These are phyloP conservation scores for Erythrocercus mccallii DNA, from an alignment of 2,113 vertebrate species.

Conservation along the genomic window DNA sequence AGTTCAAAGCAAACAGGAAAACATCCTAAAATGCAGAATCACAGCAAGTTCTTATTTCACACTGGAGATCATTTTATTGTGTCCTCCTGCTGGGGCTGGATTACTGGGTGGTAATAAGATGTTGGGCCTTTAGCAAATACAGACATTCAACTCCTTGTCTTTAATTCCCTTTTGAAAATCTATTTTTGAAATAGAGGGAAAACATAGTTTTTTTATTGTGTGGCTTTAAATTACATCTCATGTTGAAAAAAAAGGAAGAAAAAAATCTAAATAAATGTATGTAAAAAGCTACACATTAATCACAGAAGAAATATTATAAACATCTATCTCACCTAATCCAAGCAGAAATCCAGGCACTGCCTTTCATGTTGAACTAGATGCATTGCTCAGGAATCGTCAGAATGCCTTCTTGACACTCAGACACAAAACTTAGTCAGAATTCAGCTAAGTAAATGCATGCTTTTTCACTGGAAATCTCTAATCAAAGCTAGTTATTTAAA, in stretches of 20 bases:
- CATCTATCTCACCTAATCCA: neutral
- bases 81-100: neutral
- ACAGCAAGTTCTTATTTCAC: neutral
- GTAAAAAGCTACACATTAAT: neutral
- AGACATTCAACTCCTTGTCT: neutral
- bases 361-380: neutral
- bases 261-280: neutral
- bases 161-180: neutral
- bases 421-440: neutral
- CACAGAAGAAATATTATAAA: neutral
- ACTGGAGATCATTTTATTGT: neutral
- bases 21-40: neutral
- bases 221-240: neutral
- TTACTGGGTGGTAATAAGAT: neutral
- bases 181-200: neutral
- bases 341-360: neutral
- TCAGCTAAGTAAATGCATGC: neutral
- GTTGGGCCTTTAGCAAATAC: neutral
- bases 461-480: neutral
- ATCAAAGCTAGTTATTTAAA: neutral
- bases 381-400: neutral
- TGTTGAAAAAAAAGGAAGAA: neutral
- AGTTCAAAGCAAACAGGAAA: constrained; percentile 26
- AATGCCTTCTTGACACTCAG: neutral
- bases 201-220: neutral